Percentiles rank a stretch among this genome's conserved stretches.
Conservation (phyloP, 2,888 invertebrate species). For the Tineola bisselliella region DNA sequence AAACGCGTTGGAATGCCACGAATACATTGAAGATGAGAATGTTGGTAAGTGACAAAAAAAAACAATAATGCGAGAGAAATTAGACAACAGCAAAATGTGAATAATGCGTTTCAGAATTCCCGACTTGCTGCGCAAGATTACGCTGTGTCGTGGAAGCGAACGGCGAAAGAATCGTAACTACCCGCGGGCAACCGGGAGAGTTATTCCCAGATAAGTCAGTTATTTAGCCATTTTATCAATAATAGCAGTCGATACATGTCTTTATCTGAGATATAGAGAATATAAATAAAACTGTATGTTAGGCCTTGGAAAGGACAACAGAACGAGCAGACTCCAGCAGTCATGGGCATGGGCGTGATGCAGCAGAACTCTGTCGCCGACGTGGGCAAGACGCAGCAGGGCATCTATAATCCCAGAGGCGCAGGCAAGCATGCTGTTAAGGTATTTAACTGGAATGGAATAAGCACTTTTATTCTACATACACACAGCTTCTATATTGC, state of each 20-base stretch:
- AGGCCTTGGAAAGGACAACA: slow-evolving; percentile 61
- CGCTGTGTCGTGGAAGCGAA: slow-evolving; percentile 57
- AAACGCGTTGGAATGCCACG: slow-evolving; percentile 59
- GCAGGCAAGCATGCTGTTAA: slow-evolving; percentile 45
- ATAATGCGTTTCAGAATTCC: slow-evolving; percentile 50
- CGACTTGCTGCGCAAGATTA: slow-evolving; percentile 55
- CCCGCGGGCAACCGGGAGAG: slow-evolving; percentile 59
- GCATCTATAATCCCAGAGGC: slow-evolving; percentile 56
- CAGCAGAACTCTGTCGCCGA: slow-evolving; percentile 45
- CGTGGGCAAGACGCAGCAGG: slow-evolving; percentile 48
- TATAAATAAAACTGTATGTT: not conserved
- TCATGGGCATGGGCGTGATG: slow-evolving; percentile 51
- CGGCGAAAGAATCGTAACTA: slow-evolving; percentile 58
- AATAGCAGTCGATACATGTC: not conserved
- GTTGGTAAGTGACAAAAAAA: slow-evolving; percentile 59
- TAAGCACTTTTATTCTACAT: not conserved
- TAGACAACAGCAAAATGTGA: too few relatives aligned
- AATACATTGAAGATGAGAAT: slow-evolving; percentile 62
- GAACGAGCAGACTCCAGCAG: slow-evolving; percentile 54
- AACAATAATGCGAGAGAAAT: too few relatives aligned
- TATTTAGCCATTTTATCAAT: not conserved
- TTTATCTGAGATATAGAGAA: too few relatives aligned
- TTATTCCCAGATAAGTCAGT: slow-evolving; percentile 59
- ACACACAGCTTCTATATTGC: not conserved
- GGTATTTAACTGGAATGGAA: not conserved